Evolutionary conservation across 2,888 invertebrate genomes (phyloP).

Genomic region (Drosophila pseudotakahashii): DNA sequence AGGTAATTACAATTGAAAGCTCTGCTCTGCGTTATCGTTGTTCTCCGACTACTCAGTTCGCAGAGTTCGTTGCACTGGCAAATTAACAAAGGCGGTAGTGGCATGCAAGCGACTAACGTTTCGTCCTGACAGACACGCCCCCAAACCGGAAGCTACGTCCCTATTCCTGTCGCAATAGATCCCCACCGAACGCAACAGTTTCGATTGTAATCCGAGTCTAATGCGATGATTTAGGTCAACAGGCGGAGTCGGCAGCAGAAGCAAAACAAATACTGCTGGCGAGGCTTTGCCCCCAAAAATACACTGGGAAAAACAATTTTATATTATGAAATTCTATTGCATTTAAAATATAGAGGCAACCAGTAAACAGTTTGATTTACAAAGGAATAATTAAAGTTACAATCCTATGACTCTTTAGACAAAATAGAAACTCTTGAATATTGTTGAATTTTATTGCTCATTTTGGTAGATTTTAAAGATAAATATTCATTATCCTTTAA

Average conservation of each 20-base stretch:
- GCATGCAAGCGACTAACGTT: constrained; percentile 30
- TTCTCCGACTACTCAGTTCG: constrained; percentile 26
- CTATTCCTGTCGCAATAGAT: constrained; percentile 9
- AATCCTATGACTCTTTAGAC: no score
- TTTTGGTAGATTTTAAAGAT: no score
- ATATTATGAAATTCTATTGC: background rate
- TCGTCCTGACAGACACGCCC: constrained; percentile 35
- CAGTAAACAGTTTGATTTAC: no score
- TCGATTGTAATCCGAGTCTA: constrained; percentile 41
- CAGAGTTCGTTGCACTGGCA: constrained; percentile 72
- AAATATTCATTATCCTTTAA: no score
- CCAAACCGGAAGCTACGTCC: constrained; percentile 18
- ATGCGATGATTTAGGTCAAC: constrained; percentile 39
- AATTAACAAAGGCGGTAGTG: constrained; percentile 61
- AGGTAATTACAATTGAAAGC: constrained; percentile 65
- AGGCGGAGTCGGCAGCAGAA: constrained; percentile 29
- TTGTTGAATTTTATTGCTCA: no score
- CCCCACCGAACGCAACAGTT: constrained; percentile 38
- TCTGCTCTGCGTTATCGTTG: constrained; percentile 57
- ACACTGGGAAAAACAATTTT: background rate
- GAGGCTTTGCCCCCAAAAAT: constrained; percentile 19
- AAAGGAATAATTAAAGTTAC: no score
- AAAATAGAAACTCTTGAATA: no score
- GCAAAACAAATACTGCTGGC: constrained; percentile 17
- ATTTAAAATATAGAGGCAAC: no score